A percentile compares a stretch with the other conserved stretches of the same genome.
These are phyloP conservation scores for Trypoxylon attenuatum DNA, from an alignment of 2,888 invertebrate species.

Conservation along the genomic window DNA sequence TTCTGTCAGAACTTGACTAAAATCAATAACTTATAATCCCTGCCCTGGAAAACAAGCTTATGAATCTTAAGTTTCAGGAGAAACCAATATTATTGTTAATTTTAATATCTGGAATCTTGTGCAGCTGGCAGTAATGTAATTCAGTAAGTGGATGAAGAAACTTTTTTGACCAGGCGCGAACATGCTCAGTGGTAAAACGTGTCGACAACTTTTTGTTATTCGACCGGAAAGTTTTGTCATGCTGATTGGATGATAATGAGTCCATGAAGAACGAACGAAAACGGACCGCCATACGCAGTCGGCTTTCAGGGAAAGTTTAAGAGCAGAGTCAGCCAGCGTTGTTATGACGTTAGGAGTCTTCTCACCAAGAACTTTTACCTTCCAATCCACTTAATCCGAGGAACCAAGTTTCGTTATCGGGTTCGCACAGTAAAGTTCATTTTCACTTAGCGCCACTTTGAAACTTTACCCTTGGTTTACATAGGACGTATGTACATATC, in stretches of 20 bases:
- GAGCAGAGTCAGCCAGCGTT: conserved; percentile 23
- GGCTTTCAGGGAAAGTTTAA: conserved; percentile 39
- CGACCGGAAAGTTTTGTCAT: conserved; percentile 37
- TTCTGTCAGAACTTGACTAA: no score
- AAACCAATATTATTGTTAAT: no score
- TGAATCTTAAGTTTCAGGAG: no score
- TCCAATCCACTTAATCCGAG: conserved; percentile 51
- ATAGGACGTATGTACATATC: not conserved
- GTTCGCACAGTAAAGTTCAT: conserved; percentile 24
- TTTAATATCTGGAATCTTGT: no score
- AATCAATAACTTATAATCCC: no score
- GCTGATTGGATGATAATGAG: conserved; percentile 53
- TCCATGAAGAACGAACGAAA: conserved; percentile 17
- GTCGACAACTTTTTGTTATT: conserved; percentile 32
- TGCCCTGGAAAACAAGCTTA: no score
- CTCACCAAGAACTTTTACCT: conserved; percentile 43
- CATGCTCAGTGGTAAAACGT: conserved; percentile 14
- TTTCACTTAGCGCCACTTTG: conserved; percentile 34
- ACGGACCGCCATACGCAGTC: conserved; percentile 33
- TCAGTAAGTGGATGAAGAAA: no score
- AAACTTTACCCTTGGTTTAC: conserved; percentile 5
- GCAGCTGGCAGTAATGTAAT: no score
- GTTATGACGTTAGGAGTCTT: conserved; percentile 47
- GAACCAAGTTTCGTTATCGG: conserved; percentile 43
- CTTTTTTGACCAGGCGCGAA: not conserved